Evolutionary conservation across 2,888 invertebrate genomes (phyloP).

Genomic region (Oasisia sp.): DNA sequence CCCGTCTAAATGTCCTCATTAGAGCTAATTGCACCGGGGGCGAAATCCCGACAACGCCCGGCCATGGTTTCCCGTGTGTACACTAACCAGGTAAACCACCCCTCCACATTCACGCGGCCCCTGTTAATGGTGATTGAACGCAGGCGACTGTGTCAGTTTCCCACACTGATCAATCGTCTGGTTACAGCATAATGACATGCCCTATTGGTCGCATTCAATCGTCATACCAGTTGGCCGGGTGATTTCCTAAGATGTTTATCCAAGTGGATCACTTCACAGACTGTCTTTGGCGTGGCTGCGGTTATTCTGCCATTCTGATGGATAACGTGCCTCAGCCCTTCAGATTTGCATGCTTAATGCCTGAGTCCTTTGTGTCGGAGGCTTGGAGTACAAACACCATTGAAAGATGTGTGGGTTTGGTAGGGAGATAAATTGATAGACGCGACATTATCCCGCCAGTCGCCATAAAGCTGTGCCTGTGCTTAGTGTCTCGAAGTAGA

Average conservation of each 20-base stretch:
- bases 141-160: background rate
- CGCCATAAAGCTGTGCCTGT: background rate
- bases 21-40: background rate
- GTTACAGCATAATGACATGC: constrained; percentile 12
- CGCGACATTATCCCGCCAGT: background rate
- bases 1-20: background rate
- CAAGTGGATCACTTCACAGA: background rate
- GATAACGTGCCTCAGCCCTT: background rate
- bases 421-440: background rate
- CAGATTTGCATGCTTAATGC: constrained; percentile 3
- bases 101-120: background rate
- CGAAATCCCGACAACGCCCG: background rate
- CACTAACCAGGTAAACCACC: background rate
- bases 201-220: background rate
- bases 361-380: background rate
- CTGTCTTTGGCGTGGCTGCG: background rate
- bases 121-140: background rate
- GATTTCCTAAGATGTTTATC: constrained; percentile 17
- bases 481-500: background rate
- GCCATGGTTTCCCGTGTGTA: background rate
- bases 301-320: background rate
- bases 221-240: background rate
- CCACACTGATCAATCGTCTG: constrained; percentile 1
- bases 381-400: background rate
- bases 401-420: constrained; percentile 3